Evolutionary conservation across 2,113 vertebrate genomes (phyloP), one percentile per base, ranked within the genome.

Genomic region (Felis chaus): DNA sequence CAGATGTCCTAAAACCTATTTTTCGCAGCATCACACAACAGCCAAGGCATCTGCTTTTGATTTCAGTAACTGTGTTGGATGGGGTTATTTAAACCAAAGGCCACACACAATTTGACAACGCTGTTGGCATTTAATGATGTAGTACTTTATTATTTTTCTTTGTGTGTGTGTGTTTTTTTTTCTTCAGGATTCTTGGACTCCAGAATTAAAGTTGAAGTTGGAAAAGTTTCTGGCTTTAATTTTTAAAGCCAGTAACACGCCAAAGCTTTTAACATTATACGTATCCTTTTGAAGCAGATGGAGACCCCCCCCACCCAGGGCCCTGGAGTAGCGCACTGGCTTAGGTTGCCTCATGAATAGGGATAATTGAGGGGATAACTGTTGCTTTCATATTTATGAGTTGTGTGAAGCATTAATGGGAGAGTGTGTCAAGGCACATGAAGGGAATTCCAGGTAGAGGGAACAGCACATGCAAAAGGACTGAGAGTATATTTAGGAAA

Each of bases 101-200:
- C 68, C 31, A 4, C 6, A n/a, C 31, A 4, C 8, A 45, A 2
- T 45, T 69, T 50, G 92, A 25, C 53, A 33, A 0, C 14, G 25
- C 80, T 15, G 41, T 86, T 85, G 65, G 7, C 96, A 63, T 97
- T 97, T 97, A 88, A 89, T 61, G 86, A 98, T 48, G 7, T 48
- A 6, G 33, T 33, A 7, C 55, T 89, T 83, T 79, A 79, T 81
- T 68, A 53, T n/a, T 36, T 82, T 93, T 97, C 48, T 91, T 97
- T 93, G 74, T 92, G 92, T 93, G 74, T 92, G 91, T 98, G 69
- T 97, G 96, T 97, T 80, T 93, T 95, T 96, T 80, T 98, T 83
- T 53, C 85, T 98, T 89, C 87, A 99, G 99, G 99, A 99, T 96
- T 99, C 99, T 85, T 99, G 99, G 99, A 99, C 98, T 61, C 96